Evolutionary conservation across 2,888 invertebrate species (phyloP).

Genomic region (Marasmarcha lunaedactyla): DNA sequence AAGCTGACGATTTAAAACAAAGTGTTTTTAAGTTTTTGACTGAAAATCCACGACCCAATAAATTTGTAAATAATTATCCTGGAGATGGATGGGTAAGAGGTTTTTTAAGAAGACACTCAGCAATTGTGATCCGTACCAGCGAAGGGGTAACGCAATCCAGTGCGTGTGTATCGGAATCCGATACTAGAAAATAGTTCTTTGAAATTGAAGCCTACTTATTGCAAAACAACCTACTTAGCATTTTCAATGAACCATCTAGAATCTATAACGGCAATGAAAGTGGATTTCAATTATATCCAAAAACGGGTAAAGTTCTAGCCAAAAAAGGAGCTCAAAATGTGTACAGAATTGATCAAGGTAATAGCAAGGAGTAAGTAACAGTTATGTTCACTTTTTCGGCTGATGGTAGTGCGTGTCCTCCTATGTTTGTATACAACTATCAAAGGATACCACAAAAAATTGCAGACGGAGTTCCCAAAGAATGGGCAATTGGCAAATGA

Average conservation of each 20-base stretch:
- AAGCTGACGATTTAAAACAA: constrained; percentile 3
- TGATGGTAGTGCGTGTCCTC: constrained; percentile 15
- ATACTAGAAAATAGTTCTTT: constrained; percentile 16
- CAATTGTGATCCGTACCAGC: constrained; percentile 9
- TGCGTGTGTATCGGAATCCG: constrained; percentile 15
- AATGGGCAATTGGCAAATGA: constrained; percentile 28
- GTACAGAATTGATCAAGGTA: constrained; percentile 16
- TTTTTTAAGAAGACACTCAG: constrained; percentile 14
- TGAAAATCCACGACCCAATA: constrained; percentile 8
- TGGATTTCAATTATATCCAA: constrained; percentile 15
- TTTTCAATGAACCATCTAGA: constrained; percentile 6
- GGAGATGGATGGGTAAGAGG: constrained; percentile 14
- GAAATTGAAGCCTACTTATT: constrained; percentile 6
- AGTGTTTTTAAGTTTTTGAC: constrained; percentile 5
- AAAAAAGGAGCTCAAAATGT: constrained; percentile 19
- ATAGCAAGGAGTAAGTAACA: constrained; percentile 19
- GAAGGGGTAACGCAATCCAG: constrained; percentile 16
- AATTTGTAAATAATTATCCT: constrained; percentile 11
- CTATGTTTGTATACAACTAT: constrained; percentile 20
- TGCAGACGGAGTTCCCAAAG: constrained; percentile 17
- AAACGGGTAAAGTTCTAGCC: constrained; percentile 15
- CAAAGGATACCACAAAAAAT: constrained; percentile 20
- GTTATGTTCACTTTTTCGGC: constrained; percentile 23
- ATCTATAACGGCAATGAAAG: constrained; percentile 17
- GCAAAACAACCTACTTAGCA: not conserved